Base-by-base conservation (phyloP, 2,888 invertebrate genomes). In the Caenorhabditis virilis region DNA sequence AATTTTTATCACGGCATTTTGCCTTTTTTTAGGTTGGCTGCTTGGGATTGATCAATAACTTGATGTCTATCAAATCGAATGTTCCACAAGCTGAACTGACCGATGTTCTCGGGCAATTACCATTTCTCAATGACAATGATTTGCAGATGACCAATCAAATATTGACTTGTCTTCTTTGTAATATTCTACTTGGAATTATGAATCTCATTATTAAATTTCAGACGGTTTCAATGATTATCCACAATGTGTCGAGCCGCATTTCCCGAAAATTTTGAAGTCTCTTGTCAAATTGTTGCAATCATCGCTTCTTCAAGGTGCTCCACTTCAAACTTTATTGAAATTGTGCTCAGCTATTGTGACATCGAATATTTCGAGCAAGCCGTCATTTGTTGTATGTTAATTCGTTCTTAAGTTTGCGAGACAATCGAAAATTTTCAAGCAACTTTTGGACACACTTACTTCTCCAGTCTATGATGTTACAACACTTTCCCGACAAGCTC, bases 111-210 rank as follows among this genome's bases (percentile, higher is more conserved):
- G 88, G 89, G 55, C 95, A 97, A 85, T 88, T 95, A 78, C 93
- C 94, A 11, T 87, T 98, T 50, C 88, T 98, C 70, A 91, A 90
- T 79, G 98, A 98, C 85, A 89, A 91, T 41, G 98, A 98, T 86
- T 87, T 99, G 67, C 95, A 97, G 85, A 93, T 98, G 76, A 93
- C 95, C 46, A 95, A 95, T 86, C 84, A 86, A 64, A 72, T 78
- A 7, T 58, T 83, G 13, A 56, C 48, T 15, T 66, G 67, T 26
- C 36, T 76, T 16, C 57, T 70, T 18, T 54, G 72, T 75, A 42
- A 43, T 60, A 53, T 45, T 50, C 16, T n/a, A n/a, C n/a, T n/a
- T n/a, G n/a, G n/a, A n/a, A n/a, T n/a, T n/a, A n/a, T n/a, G n/a
- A n/a, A n/a, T n/a, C n/a, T n/a, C n/a, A n/a, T n/a, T n/a, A n/a